Percentiles rank a stretch among this genome's conserved stretches.
Evolutionary conservation across 2,888 invertebrate genomes (phyloP).

Genomic region (Aquatica leii): DNA sequence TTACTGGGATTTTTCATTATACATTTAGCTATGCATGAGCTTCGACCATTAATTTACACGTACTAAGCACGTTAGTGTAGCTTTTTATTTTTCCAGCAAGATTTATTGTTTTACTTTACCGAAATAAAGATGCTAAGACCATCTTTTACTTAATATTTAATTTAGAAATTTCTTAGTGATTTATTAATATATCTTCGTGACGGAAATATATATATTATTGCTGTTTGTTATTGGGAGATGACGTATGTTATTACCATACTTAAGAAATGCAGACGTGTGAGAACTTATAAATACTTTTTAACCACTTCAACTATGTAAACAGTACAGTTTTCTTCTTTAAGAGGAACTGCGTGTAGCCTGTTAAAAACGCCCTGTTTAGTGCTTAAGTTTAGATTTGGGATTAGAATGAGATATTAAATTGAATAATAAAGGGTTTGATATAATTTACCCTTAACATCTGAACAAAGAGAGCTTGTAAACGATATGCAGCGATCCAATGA

Average conservation of each 20-base stretch:
- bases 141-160: conserved; percentile 9
- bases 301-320: too few relatives aligned
- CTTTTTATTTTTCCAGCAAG: conserved; percentile 17
- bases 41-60: conserved; percentile 31
- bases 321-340: too few relatives aligned
- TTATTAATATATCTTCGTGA: neutral
- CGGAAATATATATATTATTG: neutral
- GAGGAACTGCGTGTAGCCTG: too few relatives aligned
- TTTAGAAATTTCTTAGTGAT: conserved; percentile 9
- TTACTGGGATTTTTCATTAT: conserved; percentile 43
- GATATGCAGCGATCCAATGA: conserved; percentile 30
- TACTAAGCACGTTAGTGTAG: conserved; percentile 14
- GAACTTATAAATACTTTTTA: too few relatives aligned
- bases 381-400: too few relatives aligned
- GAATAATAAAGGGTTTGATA: neutral
- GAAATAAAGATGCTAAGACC: conserved; percentile 21
- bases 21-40: conserved; percentile 28
- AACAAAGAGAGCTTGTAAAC: conserved; percentile 20
- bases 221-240: neutral
- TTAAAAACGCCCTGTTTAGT: too few relatives aligned
- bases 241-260: neutral
- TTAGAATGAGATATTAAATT: too few relatives aligned
- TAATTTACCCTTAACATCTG: conserved; percentile 17
- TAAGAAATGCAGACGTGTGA: too few relatives aligned
- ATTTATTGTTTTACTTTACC: conserved; percentile 19